Conservation (phyloP, 2,797 vertebrate genomes). For the Sebastes trivittatus region DNA sequence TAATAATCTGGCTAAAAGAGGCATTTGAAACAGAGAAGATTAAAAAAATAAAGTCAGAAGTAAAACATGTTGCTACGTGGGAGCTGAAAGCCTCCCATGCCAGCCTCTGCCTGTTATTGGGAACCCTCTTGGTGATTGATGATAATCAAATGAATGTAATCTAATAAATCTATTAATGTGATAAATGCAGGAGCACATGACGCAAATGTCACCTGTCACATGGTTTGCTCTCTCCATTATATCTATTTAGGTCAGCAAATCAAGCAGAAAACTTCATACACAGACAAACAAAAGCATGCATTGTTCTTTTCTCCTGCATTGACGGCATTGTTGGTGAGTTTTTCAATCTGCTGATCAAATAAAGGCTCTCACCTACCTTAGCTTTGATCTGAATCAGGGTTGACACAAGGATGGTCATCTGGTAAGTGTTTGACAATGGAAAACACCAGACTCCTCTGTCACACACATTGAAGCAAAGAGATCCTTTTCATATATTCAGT, state of each 20-base stretch:
- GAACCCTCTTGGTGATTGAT: slow-evolving; percentile 26
- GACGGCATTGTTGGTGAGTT: background rate
- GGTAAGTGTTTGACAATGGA: slow-evolving; percentile 81
- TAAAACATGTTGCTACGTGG: background rate
- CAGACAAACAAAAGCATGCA: background rate
- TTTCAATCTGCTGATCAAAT: background rate
- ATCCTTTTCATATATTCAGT: slow-evolving; percentile 66
- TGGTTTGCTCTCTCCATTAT: slow-evolving; percentile 49
- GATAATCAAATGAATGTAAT: slow-evolving; percentile 66
- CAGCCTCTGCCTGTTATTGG: background rate
- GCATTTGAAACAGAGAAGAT: background rate
- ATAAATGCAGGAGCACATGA: slow-evolving; percentile 66
- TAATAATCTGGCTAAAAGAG: background rate
- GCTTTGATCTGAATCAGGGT: slow-evolving; percentile 81
- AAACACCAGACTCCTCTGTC: slow-evolving; percentile 79
- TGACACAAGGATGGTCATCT: slow-evolving; percentile 83
- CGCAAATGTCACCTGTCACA: slow-evolving; percentile 66
- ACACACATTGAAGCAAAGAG: slow-evolving; percentile 83
- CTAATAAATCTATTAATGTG: slow-evolving; percentile 62
- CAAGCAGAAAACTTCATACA: background rate
- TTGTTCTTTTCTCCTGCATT: background rate
- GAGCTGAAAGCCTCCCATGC: background rate
- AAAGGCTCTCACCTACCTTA: slow-evolving; percentile 78
- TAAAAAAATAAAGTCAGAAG: background rate
- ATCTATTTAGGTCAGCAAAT: slow-evolving; percentile 38